Evolutionary conservation across 1,140 invertebrate species (phyloP), one percentile per base, ranked within the genome.

Genomic region (Drosophila ironensis): DNA sequence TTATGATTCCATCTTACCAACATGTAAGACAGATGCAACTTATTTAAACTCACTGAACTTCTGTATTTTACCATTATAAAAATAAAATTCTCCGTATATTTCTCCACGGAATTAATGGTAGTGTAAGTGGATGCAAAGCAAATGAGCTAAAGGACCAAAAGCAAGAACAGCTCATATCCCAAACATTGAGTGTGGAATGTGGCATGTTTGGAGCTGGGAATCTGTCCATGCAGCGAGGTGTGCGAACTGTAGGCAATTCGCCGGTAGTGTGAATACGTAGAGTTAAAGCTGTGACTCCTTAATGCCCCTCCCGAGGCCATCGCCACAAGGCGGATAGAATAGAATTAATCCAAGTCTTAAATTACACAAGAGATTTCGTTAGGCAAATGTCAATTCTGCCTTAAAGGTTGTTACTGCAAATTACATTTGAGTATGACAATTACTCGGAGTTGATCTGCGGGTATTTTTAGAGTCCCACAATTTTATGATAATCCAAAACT

Each of bases 161-260:
- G 24, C 3, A 14, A 40, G 17, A 48, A n/a, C 11, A 9, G 19
- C 14, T 8, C 4, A 33, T 14, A 7, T 25, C 24, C 24, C 42
- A 11, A 40, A 68, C 40, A 57, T 60, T 41, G 20, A 60, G 56
- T 17, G 9, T 17, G 56, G 56, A 60, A 57, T 42, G 25, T 24
- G 37, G 7, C 50, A n/a, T 56, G 12, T 53, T 11, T 53, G 50
- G 14, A 16, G 17, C 17, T 41, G 56, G 25, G 24, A 25, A 22
- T 4, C n/a, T 6, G 54, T 60, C 54, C 28, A 61, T 47, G 72
- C 72, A 75, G 20, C 50, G 63, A 61, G 56, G 35, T 75, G 68
- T 69, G 45, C 30, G 57, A 42, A 46, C 72, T 67, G 38, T 25
- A 46, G 45, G 68, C 67, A 76, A 77, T 77, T 67, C 77, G 24